Conservation (phyloP, 2,888 invertebrate species). For the Drosophila leonis region DNA sequence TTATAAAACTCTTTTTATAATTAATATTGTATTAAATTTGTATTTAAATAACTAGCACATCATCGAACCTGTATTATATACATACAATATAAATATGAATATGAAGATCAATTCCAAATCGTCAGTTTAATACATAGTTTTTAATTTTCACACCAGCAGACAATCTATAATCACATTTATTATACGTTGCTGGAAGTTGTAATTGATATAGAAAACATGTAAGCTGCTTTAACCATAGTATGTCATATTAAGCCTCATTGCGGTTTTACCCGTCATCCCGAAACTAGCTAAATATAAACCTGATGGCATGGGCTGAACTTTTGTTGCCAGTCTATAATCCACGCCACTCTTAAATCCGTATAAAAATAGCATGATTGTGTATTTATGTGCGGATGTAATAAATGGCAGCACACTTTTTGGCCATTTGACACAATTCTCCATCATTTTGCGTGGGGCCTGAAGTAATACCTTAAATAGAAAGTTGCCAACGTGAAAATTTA, state of each 20-base stretch:
- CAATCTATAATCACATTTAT: not conserved
- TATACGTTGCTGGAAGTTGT: not conserved
- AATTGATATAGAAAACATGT: not conserved
- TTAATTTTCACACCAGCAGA: not conserved
- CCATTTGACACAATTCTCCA: slow-evolving; percentile 42
- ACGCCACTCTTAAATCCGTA: slow-evolving; percentile 14
- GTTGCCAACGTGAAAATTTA: not conserved
- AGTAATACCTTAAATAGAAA: slow-evolving; percentile 6
- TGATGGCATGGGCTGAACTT: slow-evolving; percentile 8
- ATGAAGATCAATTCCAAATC: not conserved
- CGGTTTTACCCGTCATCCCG: slow-evolving; percentile 6
- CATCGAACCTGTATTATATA: not conserved
- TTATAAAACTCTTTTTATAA: not conserved
- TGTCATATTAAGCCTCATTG: not conserved
- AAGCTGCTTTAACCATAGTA: not conserved
- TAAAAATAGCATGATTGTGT: slow-evolving; percentile 34
- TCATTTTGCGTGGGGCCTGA: slow-evolving; percentile 3
- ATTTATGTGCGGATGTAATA: slow-evolving; percentile 1
- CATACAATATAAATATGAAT: not conserved
- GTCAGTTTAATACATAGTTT: not conserved
- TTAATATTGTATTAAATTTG: not conserved
- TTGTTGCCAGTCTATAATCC: slow-evolving; percentile 28
- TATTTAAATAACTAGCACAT: not conserved
- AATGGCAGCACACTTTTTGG: slow-evolving; percentile 30
- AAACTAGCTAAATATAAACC: slow-evolving; percentile 19